Base-by-base conservation (phyloP, 2,797 vertebrate genomes). In the Ibycter americanus region DNA sequence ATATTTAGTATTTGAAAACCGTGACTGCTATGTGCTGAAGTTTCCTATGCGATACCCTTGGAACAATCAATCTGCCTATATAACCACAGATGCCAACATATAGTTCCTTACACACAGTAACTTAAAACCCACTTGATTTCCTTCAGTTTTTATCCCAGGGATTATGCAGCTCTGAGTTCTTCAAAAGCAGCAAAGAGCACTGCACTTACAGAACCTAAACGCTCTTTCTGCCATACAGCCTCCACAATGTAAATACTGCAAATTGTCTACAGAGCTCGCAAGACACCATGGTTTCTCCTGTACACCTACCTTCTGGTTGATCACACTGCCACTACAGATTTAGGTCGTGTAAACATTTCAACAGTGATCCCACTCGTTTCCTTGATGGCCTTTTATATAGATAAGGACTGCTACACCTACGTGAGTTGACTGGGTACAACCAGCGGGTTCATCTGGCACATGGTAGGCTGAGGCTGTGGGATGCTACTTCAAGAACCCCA, bases 71-170 rank as follows among this genome's bases (percentile, higher is more conserved):
- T 21, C n/a, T 68, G 49, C 32, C 49, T 49, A 26, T 9, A 51
- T 40, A 58, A 31, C 36, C 15, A 83, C 23, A 65, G 22, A 11
- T 21, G 19, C 29, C 29, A 76, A 1, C 1, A 32, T 0, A 19
- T 1, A 62, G 21, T 4, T 81, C 81, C 38, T 78, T 11, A 34
- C 47, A 49, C 44, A 63, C 8, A 67, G 44, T 63, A 63, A 51
- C 32, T 81, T 22, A 10, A 31, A 3, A 1, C 1, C 0, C 4
- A 15, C 2, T 63, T 13, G 23, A 44, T n/a, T 47, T 91, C 61
- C 66, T 63, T 31, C 20, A 34, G 61, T 78, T 63, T 31, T 52
- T 44, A 29, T 40, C 22, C 14, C 18, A 63, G 8, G 21, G 27
- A 78, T 36, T 40, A 71, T 1, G 1, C 8, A 71, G 23, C 52